phyloP scores from a whole-genome alignment of 2,797 vertebrate genomes.

The Premnoplex brunnescens region DNA sequence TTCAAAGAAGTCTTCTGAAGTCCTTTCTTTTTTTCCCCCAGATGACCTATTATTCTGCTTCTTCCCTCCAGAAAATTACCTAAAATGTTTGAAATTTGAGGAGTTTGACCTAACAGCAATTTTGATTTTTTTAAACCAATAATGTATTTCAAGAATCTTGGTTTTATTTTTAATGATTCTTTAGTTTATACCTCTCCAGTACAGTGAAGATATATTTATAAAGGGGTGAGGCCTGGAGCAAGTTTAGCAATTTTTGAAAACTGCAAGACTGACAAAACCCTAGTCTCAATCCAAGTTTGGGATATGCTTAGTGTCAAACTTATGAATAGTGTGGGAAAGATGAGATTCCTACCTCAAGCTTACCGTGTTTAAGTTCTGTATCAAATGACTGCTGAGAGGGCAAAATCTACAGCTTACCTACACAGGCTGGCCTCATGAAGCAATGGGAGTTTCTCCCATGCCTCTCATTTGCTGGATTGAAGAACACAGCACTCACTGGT shows the following conservation, averaged over 20 bases:
- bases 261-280: neutral
- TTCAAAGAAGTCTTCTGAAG: slow-evolving; percentile 44
- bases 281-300: neutral
- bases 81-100: neutral
- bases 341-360: neutral
- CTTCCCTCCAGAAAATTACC: neutral
- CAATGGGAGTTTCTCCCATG: neutral
- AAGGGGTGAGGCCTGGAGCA: neutral
- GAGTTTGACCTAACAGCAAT: neutral
- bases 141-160: neutral
- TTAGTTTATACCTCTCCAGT: neutral
- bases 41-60: neutral
- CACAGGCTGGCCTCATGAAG: neutral
- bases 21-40: neutral
- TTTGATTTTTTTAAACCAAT: neutral
- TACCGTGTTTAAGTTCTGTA: fast-evolving
- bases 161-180: neutral
- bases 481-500: neutral
- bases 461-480: neutral
- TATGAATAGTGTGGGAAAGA: neutral
- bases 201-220: neutral
- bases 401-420: neutral
- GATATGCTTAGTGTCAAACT: neutral
- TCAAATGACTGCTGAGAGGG: neutral
- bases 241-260: neutral